Evolutionary conservation across 2,888 invertebrate genomes (phyloP).

Genomic region (Bugula neritina): DNA sequence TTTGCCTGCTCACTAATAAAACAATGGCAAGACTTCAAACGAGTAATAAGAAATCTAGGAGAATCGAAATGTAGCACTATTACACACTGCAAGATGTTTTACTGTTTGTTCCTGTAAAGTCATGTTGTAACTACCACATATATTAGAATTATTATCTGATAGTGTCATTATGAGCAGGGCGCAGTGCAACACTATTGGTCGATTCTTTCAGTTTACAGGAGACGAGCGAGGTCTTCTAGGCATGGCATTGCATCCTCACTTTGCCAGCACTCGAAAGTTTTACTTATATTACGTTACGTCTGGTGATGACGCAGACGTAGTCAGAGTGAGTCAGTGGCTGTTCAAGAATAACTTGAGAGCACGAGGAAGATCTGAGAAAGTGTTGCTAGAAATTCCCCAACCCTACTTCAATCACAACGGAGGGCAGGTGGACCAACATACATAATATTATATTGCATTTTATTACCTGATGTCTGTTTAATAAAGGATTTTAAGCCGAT

Average conservation of each 20-base stretch:
- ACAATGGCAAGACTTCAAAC: no score
- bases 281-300: slow-evolving; percentile 42
- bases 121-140: no score
- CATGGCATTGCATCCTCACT: slow-evolving; percentile 45
- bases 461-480: no score
- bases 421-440: slow-evolving; percentile 39
- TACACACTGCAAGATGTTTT: no score
- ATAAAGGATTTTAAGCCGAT: no score
- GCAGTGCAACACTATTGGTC: no score
- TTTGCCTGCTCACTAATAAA: no score
- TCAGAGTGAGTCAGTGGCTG: slow-evolving; percentile 20
- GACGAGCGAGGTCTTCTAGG: slow-evolving; percentile 45
- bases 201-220: slow-evolving; percentile 31
- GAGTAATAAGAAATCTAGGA: no score
- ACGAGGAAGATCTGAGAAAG: slow-evolving; percentile 32
- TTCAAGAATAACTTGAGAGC: background rate
- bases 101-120: no score
- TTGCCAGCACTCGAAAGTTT: slow-evolving; percentile 38
- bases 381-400: slow-evolving; percentile 40
- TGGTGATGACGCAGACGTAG: background rate
- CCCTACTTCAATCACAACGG: slow-evolving; percentile 49
- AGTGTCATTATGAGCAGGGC: no score
- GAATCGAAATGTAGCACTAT: no score
- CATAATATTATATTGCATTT: slow-evolving; percentile 29
- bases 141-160: no score